Conservation (phyloP, 2,113 vertebrate genomes). For the Platysteira castanea region DNA sequence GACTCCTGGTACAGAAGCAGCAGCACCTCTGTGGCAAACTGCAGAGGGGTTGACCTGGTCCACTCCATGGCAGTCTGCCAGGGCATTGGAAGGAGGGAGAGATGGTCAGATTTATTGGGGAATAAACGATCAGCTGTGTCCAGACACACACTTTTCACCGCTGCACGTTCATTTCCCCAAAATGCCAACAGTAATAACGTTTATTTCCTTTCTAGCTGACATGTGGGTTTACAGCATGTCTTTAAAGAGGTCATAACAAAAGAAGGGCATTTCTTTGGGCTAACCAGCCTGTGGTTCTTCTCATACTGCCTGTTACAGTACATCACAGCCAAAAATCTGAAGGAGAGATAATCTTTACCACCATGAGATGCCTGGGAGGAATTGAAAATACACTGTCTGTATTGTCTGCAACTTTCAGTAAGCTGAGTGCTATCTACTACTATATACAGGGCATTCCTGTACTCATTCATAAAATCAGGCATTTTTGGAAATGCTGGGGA, state of each 20-base stretch:
- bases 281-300: background rate
- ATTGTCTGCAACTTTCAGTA: background rate
- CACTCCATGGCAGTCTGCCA: constrained; percentile 83
- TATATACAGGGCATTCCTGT: background rate
- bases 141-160: background rate
- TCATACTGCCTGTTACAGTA: background rate
- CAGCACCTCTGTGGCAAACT: constrained; percentile 58
- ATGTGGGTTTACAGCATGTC: background rate
- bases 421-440: background rate
- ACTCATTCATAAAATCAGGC: background rate
- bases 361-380: background rate
- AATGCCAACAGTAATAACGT: background rate
- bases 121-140: background rate
- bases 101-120: background rate
- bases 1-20: constrained; percentile 62
- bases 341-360: background rate
- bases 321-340: background rate
- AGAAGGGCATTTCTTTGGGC: background rate
- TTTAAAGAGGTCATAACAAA: background rate
- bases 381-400: background rate
- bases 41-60: constrained; percentile 21
- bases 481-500: background rate
- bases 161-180: background rate
- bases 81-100: background rate
- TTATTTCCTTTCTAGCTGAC: background rate